phyloP scores from a whole-genome alignment of 2,113 vertebrate species.

The Lonchura striata region DNA sequence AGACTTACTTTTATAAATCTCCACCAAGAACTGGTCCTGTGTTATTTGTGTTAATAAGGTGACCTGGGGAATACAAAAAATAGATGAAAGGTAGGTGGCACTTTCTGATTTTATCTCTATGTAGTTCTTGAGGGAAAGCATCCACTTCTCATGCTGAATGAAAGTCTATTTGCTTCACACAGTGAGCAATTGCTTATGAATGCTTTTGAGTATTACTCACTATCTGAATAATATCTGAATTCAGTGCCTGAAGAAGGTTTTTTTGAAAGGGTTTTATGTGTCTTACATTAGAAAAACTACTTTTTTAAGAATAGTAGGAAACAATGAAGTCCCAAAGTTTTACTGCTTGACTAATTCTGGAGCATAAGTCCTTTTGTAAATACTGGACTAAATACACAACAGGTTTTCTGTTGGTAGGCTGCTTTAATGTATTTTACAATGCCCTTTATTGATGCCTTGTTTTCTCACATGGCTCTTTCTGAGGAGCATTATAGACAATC shows the following conservation, averaged over 20 bases:
- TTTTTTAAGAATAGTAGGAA: background rate
- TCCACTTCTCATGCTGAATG: background rate
- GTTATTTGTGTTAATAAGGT: background rate
- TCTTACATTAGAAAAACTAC: background rate
- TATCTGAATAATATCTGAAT: background rate
- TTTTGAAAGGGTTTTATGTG: background rate
- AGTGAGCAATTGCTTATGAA: background rate
- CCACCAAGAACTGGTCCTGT: background rate
- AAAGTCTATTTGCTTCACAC: background rate
- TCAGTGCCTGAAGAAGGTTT: background rate
- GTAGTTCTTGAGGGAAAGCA: background rate
- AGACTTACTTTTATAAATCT: background rate
- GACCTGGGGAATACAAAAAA: background rate
- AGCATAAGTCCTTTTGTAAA: background rate
- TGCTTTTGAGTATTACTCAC: background rate
- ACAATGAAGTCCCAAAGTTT: background rate
- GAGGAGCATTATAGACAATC: background rate
- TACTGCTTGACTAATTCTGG: background rate
- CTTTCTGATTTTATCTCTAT: background rate
- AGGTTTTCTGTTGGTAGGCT: background rate
- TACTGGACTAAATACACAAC: background rate
- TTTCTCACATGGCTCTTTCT: slow-evolving; percentile 23
- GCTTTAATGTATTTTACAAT: background rate
- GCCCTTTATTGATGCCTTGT: background rate
- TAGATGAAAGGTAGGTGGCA: background rate